A percentile compares a stretch with the other conserved stretches of the same genome.
Evolutionary conservation across 2,888 invertebrate genomes (phyloP).

Genomic region (Acanthosepion esculentum): DNA sequence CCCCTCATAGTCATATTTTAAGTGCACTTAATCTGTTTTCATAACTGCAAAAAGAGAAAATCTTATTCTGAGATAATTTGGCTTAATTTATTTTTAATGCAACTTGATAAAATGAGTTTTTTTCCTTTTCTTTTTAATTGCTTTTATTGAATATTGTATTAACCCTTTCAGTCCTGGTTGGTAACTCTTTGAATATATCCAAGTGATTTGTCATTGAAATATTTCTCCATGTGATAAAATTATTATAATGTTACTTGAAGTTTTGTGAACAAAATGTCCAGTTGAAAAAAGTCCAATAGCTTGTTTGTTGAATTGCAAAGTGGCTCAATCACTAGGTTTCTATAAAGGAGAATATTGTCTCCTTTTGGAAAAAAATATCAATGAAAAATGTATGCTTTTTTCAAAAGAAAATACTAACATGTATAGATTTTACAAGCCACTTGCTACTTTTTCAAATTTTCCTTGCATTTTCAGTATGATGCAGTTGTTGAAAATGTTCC

Average conservation of each 20-base stretch:
- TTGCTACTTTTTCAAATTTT: not conserved
- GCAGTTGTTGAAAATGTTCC: constrained; percentile 9
- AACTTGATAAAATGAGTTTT: not conserved
- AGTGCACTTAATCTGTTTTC: constrained; percentile 12
- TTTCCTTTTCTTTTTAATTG: not conserved
- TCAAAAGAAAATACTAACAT: not conserved
- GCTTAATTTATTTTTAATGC: not conserved
- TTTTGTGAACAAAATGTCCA: constrained; percentile 9
- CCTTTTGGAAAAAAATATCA: not conserved
- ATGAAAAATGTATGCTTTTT: not conserved
- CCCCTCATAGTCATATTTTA: not conserved
- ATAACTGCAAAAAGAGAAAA: not conserved
- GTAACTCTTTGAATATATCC: not conserved
- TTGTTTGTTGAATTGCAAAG: not conserved
- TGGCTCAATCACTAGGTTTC: not conserved
- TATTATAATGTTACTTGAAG: not conserved
- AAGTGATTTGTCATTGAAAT: not conserved
- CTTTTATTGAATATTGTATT: not conserved
- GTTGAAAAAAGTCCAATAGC: not conserved
- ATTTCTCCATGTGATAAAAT: not conserved
- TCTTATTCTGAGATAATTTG: not conserved
- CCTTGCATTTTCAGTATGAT: constrained; percentile 7
- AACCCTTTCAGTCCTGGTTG: not conserved
- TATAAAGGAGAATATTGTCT: not conserved
- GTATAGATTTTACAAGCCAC: not conserved